phyloP scores from a whole-genome alignment of 2,797 vertebrate genomes.

The Falco biarmicus region DNA sequence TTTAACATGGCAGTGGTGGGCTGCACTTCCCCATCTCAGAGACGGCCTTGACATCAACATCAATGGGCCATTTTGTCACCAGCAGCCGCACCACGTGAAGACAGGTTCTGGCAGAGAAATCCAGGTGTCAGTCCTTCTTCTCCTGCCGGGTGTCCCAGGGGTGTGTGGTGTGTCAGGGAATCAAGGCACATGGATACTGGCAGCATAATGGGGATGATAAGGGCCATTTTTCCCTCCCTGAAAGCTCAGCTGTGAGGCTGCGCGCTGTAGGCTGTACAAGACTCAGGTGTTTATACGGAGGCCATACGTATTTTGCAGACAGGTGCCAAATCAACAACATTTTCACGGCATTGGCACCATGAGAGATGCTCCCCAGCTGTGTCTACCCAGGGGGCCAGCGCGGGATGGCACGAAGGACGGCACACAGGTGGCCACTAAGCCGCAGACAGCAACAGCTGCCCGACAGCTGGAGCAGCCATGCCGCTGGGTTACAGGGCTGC shows the following conservation, averaged over 20 bases:
- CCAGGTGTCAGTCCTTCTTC: not conserved
- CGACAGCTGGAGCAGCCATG: not conserved
- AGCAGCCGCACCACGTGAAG: fast-evolving
- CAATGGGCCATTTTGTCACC: not conserved
- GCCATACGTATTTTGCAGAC: not conserved
- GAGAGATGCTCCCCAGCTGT: not conserved
- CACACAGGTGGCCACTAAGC: fast-evolving
- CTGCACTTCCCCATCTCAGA: not conserved
- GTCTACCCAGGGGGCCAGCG: fast-evolving
- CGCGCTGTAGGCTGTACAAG: not conserved
- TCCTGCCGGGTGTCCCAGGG: not conserved
- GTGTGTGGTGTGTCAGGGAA: not conserved
- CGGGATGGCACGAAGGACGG: fast-evolving
- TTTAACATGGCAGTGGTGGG: not conserved
- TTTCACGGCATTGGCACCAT: fast-evolving
- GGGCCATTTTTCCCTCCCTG: not conserved
- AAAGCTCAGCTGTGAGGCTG: not conserved
- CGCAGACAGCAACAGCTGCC: not conserved
- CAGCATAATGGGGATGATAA: fast-evolving
- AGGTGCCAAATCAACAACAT: not conserved
- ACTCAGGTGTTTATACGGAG: not conserved
- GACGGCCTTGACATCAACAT: not conserved
- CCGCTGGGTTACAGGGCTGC: not conserved
- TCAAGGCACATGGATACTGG: not conserved
- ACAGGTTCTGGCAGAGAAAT: not conserved